These are phyloP conservation scores for Eubucco bourcierii DNA, from an alignment of 2,113 vertebrate genomes.

Conservation along the genomic window DNA sequence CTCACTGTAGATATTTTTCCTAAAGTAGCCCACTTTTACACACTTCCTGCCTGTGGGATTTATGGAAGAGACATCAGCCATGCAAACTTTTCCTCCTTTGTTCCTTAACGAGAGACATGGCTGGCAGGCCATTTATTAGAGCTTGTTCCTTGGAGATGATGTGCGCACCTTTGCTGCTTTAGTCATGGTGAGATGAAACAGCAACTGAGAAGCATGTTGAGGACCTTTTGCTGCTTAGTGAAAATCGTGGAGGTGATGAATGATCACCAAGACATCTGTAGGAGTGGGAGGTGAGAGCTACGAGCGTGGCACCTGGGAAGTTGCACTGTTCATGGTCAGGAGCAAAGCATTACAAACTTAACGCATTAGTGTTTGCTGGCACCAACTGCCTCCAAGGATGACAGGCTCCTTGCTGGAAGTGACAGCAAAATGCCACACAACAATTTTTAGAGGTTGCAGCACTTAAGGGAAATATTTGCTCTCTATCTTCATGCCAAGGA, in stretches of 20 bases:
- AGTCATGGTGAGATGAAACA: slow-evolving; percentile 81
- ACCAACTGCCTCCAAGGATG: neutral
- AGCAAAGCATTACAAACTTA: neutral
- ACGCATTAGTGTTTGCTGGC: neutral
- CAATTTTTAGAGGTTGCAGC: slow-evolving; percentile 35
- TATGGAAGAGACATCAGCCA: slow-evolving; percentile 58
- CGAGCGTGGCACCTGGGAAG: slow-evolving; percentile 33
- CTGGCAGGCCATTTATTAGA: slow-evolving; percentile 68
- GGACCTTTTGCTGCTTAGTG: slow-evolving; percentile 63
- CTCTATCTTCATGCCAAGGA: slow-evolving; percentile 30
- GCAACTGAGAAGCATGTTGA: slow-evolving; percentile 56
- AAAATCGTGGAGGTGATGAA: slow-evolving; percentile 68
- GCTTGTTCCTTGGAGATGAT: slow-evolving; percentile 55
- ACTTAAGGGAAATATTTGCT: slow-evolving; percentile 32
- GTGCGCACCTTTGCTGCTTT: slow-evolving; percentile 76
- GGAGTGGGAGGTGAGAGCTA: slow-evolving; percentile 46
- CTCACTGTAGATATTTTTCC: neutral
- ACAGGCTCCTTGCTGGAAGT: slow-evolving; percentile 19
- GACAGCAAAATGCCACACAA: slow-evolving; percentile 12
- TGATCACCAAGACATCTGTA: slow-evolving; percentile 68
- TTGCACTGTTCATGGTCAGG: neutral
- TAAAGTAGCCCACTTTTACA: slow-evolving; percentile 29
- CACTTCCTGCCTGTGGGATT: slow-evolving; percentile 43
- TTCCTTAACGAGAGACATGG: slow-evolving; percentile 58
- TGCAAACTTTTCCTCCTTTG: slow-evolving; percentile 61